These are phyloP conservation scores for Pandemis corylana DNA, from an alignment of 2,888 invertebrate genomes.

Conservation along the genomic window DNA sequence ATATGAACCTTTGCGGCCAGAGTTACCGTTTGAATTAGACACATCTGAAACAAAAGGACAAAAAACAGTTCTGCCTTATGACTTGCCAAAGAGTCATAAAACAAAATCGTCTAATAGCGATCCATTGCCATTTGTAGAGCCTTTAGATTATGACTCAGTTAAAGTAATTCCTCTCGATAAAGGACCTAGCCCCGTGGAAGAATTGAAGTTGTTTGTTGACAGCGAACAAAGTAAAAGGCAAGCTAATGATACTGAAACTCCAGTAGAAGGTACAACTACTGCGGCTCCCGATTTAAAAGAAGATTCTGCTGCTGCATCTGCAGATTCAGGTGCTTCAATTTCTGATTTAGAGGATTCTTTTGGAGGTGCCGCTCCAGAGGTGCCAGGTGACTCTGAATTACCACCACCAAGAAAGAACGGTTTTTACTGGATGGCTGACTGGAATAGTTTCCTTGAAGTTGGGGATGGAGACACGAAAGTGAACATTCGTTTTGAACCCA, in stretches of 20 bases:
- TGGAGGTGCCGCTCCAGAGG: slow-evolving; percentile 86
- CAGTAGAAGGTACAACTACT: slow-evolving; percentile 50
- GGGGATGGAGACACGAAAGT: slow-evolving; percentile 91
- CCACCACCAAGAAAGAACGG: slow-evolving; percentile 90
- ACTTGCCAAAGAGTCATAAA: slow-evolving; percentile 67
- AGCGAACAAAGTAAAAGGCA: slow-evolving; percentile 73
- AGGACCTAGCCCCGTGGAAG: slow-evolving; percentile 69
- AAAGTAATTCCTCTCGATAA: slow-evolving; percentile 77
- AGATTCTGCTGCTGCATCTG: slow-evolving; percentile 50
- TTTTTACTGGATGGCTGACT: slow-evolving; percentile 93
- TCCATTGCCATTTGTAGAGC: slow-evolving; percentile 62
- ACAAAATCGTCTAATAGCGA: slow-evolving; percentile 57
- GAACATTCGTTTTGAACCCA: slow-evolving; percentile 91
- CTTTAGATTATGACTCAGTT: slow-evolving; percentile 74
- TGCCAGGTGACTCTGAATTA: slow-evolving; percentile 85
- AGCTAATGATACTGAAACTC: slow-evolving; percentile 52
- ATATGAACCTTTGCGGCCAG: slow-evolving; percentile 72
- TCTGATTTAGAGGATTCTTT: slow-evolving; percentile 91
- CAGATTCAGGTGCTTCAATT: slow-evolving; percentile 82
- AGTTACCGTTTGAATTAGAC: slow-evolving; percentile 72
- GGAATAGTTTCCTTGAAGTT: slow-evolving; percentile 94
- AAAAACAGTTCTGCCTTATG: slow-evolving; percentile 66
- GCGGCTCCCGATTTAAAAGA: slow-evolving; percentile 47
- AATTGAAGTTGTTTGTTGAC: slow-evolving; percentile 54
- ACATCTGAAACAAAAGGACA: slow-evolving; percentile 72